These are phyloP conservation scores for Neostethus bicornis DNA, from an alignment of 2,797 vertebrate genomes.

Conservation along the genomic window DNA sequence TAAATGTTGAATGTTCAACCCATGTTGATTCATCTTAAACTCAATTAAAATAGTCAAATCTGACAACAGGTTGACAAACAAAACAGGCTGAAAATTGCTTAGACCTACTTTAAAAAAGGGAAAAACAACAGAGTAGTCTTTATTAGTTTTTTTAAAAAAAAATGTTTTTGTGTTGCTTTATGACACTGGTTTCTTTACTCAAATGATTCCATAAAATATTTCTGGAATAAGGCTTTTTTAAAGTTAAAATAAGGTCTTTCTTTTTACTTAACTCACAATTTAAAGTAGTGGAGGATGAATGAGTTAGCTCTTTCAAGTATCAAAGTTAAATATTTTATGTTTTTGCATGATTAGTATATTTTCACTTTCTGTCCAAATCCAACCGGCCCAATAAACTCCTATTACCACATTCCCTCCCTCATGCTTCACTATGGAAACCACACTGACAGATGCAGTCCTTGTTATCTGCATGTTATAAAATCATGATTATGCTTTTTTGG, in stretches of 20 bases:
- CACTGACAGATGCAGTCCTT: background rate
- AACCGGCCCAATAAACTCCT: background rate
- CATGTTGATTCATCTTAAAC: constrained; percentile 57
- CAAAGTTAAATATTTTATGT: background rate
- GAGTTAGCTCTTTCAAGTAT: constrained; percentile 1
- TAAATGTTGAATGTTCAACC: constrained; percentile 69
- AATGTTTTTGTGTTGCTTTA: background rate
- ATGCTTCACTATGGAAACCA: constrained; percentile 1
- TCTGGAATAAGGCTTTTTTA: background rate
- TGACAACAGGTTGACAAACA: constrained; percentile 49
- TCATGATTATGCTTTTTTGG: background rate
- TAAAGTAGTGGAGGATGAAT: background rate
- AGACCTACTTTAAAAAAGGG: constrained; percentile 3
- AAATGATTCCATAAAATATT: background rate
- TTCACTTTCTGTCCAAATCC: background rate
- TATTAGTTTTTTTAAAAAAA: constrained; percentile 4
- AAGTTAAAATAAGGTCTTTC: background rate
- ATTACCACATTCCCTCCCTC: background rate
- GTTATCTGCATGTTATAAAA: background rate
- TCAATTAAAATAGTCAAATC: constrained; percentile 54
- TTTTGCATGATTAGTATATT: background rate
- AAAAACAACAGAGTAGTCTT: constrained; percentile 7
- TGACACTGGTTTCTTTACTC: background rate
- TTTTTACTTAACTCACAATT: background rate
- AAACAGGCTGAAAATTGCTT: constrained; percentile 34